Evolutionary conservation across 1,140 invertebrate species (phyloP).

Genomic region (Carposina sasakii): DNA sequence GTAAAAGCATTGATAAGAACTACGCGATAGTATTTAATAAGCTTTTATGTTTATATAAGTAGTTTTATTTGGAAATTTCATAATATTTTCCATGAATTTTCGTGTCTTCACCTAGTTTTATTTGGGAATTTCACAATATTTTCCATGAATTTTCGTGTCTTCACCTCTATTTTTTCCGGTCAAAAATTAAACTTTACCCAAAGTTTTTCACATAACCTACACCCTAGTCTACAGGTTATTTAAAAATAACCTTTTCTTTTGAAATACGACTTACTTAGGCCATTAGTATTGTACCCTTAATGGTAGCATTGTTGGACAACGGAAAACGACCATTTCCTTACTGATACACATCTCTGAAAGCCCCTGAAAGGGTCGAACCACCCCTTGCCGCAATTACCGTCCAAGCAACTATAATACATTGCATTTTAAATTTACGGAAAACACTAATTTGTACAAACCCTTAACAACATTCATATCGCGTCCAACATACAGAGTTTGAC

Average conservation of each 20-base stretch:
- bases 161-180: neutral
- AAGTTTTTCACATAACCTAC: neutral
- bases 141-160: too few species aligned
- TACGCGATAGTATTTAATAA: too few species aligned
- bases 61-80: too few species aligned
- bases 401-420: conserved; percentile 23
- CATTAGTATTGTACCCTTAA: conserved; percentile 66
- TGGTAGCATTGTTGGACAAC: conserved; percentile 64
- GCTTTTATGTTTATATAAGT: too few species aligned
- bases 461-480: too few species aligned
- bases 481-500: too few species aligned
- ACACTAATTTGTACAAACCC: conserved; percentile 33
- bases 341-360: conserved; percentile 69
- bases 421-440: conserved; percentile 38
- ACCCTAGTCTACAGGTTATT: too few species aligned
- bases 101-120: too few species aligned
- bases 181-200: neutral
- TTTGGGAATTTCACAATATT: too few species aligned
- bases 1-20: conserved; percentile 57
- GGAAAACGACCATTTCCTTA: conserved; percentile 70
- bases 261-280: conserved; percentile 42
- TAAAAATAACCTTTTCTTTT: conserved; percentile 18
- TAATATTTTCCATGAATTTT: too few species aligned
- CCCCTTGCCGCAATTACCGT: too few species aligned
- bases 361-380: conserved; percentile 64